phyloP scores from a whole-genome alignment of 2,113 vertebrate genomes.

The Pelusios castaneus region DNA sequence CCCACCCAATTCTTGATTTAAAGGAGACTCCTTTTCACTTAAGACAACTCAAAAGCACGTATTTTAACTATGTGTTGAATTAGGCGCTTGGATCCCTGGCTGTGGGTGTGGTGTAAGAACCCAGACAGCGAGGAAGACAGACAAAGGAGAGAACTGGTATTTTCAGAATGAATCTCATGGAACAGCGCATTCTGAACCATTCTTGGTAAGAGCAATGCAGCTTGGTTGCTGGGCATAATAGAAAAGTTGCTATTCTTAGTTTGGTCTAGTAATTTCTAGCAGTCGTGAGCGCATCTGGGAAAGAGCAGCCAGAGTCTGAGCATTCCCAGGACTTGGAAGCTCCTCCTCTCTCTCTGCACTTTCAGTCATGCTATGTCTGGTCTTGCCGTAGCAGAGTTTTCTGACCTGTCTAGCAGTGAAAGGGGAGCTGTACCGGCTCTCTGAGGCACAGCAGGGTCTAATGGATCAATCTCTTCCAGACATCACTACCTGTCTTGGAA shows the following conservation, averaged over 20 bases:
- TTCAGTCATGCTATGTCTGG: background rate
- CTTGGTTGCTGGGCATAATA: too few species aligned
- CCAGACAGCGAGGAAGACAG: background rate
- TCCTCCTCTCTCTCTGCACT: too few species aligned
- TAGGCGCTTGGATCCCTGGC: background rate
- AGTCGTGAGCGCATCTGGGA: background rate
- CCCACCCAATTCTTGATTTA: background rate
- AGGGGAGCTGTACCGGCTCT: background rate
- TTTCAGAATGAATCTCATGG: background rate
- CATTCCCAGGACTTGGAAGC: too few species aligned
- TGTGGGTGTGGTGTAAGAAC: background rate
- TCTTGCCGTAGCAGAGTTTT: background rate
- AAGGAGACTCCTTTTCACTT: background rate
- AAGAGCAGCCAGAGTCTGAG: background rate
- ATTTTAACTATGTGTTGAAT: background rate
- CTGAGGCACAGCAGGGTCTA: background rate
- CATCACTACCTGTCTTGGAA: fast-evolving
- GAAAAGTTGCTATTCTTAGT: background rate
- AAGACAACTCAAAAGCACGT: background rate
- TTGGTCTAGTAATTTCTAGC: background rate
- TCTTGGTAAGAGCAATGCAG: background rate
- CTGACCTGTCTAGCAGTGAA: background rate
- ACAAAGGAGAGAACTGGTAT: background rate
- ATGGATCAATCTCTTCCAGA: background rate
- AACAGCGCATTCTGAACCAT: background rate